phyloP scores from a whole-genome alignment of 2,888 invertebrate genomes.

The Rambutsinella grinnellia region DNA sequence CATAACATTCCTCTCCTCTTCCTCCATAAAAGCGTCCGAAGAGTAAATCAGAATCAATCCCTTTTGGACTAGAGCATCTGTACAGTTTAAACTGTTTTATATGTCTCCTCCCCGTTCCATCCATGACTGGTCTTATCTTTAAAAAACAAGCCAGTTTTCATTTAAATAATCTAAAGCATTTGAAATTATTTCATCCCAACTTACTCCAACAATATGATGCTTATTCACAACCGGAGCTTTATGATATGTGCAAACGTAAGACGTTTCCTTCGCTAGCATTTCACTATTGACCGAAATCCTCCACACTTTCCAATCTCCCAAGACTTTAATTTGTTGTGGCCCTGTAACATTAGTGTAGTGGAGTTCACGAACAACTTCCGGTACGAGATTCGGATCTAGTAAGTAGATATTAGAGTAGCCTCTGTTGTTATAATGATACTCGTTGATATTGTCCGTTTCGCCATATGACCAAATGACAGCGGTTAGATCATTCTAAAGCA shows the following conservation, averaged over 20 bases:
- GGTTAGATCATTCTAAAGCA: not conserved
- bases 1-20: not conserved
- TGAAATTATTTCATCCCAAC: not conserved
- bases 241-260: not conserved
- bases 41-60: not conserved
- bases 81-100: slow-evolving; percentile 14
- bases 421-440: slow-evolving; percentile 13
- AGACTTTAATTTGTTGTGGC: not conserved
- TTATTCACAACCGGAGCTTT: not conserved
- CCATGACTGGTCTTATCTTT: not conserved
- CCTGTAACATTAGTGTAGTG: not conserved
- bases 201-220: slow-evolving; percentile 29
- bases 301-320: not conserved
- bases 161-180: too few species aligned
- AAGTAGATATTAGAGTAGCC: slow-evolving; percentile 29
- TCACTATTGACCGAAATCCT: not conserved
- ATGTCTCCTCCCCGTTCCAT: not conserved
- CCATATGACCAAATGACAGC: not conserved
- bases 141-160: too few species aligned
- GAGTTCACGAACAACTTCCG: not conserved
- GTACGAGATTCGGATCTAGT: slow-evolving; percentile 24
- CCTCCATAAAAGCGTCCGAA: not conserved
- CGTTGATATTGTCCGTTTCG: not conserved
- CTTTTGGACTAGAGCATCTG: not conserved
- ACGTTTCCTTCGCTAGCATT: not conserved